Base-by-base conservation (phyloP, 2,113 vertebrate genomes). In the Burhinus oedicnemus region DNA sequence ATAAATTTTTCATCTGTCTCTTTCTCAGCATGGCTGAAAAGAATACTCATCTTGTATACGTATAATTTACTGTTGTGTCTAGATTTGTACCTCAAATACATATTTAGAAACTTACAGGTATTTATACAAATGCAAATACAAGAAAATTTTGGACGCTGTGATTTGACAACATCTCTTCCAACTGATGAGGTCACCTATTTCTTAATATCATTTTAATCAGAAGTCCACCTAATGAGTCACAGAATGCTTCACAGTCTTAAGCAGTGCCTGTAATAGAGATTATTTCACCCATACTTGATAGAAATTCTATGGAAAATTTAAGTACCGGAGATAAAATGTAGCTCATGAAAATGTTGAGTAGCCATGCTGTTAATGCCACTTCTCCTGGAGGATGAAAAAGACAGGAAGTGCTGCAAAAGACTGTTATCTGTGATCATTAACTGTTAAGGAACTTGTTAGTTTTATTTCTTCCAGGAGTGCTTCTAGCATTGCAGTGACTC, bases 31-130 rank as follows among this genome's bases (percentile, higher is more conserved):
- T 85, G 74, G 36, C 77, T 91, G 34, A 78, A 88, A 82, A 89
- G 52, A 82, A 75, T 60, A 36, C 14, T 79, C 15, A 23, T 79
- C 23, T 93, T 34, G 25, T 61, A 65, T 80, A 74, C 15, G 45
- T 93, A 13, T 91, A 87, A 95, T 91, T 95, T 94, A 52, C 60
- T 91, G 40, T 82, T 91, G 20, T 55, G 29, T 34, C 81, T 93
- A 8, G 6, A 4, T 82, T 92, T 89, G n/a, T 87, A 62, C 22
- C 60, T 75, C 52, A 89, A 96, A 94, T 68, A 23, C 6, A 1
- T 87, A 49, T 54, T 95, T 75, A 78, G 72, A 83, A 96, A 75
- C 30, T 87, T 29, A n/a, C 4, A 12, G 16, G 14, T 92, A 54
- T 62, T 77, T 87, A 34, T 80, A 16, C 74, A 30, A 44, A 71